Conservation (phyloP, 2,888 invertebrate species). For the Dicyrtomina minuta region DNA sequence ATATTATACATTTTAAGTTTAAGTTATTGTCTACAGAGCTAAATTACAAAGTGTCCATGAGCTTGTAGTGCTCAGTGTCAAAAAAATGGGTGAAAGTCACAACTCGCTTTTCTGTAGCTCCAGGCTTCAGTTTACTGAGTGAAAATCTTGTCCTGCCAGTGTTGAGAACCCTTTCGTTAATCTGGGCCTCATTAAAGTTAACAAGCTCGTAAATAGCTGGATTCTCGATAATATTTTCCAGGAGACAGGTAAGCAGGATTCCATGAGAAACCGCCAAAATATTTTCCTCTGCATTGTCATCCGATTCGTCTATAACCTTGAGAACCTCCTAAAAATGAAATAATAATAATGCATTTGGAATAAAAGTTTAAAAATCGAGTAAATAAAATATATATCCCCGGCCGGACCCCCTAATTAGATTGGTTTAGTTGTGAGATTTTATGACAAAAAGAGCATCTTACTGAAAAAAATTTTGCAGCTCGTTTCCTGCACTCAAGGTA, state of each 20-base stretch:
- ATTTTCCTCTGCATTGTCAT: slow-evolving; percentile 11
- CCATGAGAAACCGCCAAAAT: slow-evolving; percentile 8
- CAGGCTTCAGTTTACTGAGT: not conserved
- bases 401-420: no score
- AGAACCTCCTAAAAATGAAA: slow-evolving; percentile 5
- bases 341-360: no score
- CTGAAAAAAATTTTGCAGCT: slow-evolving; percentile 3
- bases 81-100: not conserved
- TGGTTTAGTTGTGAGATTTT: no score
- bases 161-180: not conserved
- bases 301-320: slow-evolving; percentile 4
- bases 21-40: no score
- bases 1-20: no score
- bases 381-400: not conserved
- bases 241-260: not conserved
- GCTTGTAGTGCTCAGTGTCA: slow-evolving; percentile 8
- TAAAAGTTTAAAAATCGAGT: no score
- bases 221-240: not conserved
- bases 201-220: not conserved
- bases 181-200: not conserved
- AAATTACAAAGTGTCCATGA: not conserved
- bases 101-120: not conserved
- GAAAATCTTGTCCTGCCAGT: slow-evolving; percentile 12
- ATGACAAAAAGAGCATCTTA: no score
- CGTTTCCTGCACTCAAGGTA: not conserved